phyloP scores from a whole-genome alignment of 2,888 invertebrate genomes.

The Vandiemenella viatica region DNA sequence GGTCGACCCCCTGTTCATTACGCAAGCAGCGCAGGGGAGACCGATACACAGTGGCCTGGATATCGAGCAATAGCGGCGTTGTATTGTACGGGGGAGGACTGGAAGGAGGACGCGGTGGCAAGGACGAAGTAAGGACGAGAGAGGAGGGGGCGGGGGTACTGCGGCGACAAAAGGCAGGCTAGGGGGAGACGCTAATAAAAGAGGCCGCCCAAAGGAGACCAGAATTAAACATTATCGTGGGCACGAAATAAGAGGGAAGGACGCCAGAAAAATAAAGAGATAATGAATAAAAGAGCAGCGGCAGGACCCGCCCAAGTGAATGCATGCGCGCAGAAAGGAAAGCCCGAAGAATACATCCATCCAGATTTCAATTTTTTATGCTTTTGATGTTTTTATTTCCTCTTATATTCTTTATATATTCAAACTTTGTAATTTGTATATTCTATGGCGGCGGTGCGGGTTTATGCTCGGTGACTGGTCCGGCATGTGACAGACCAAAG shows the following conservation, averaged over 20 bases:
- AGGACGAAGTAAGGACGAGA: neutral
- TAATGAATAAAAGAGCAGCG: neutral
- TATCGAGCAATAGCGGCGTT: no score
- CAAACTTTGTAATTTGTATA: neutral
- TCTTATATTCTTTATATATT: neutral
- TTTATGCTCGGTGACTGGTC: no score
- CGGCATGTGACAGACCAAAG: no score
- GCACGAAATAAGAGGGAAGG: neutral
- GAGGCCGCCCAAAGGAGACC: neutral
- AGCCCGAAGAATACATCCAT: conserved; percentile 10
- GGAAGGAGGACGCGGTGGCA: neutral
- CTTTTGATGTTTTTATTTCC: conserved; percentile 11
- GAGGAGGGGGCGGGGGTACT: neutral
- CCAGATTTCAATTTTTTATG: conserved; percentile 13
- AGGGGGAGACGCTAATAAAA: neutral
- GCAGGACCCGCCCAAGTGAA: neutral
- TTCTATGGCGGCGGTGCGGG: neutral
- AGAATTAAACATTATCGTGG: neutral
- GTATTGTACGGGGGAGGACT: no score
- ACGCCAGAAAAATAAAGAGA: neutral
- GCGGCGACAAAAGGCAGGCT: no score
- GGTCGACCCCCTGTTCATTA: no score
- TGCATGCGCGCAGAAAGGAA: no score
- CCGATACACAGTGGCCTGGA: no score
- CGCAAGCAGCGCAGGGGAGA: no score